Conservation (phyloP, 2,888 invertebrate species). For the Pinctada fucata region DNA sequence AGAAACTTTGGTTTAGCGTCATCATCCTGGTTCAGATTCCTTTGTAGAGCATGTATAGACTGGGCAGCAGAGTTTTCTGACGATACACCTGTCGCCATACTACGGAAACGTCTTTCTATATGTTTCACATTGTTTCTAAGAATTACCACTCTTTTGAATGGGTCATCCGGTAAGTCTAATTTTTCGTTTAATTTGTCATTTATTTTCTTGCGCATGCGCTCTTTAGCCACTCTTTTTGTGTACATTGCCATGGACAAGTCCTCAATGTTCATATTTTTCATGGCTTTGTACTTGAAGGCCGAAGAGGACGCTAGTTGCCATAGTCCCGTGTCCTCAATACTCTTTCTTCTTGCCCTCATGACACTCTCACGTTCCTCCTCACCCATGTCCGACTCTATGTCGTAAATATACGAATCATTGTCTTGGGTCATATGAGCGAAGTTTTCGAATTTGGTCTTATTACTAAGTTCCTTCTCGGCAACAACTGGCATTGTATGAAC, state of each 20-base stretch:
- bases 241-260: conserved; percentile 36
- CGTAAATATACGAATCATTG: background rate
- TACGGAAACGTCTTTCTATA: conserved; percentile 36
- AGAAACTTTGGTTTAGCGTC: conserved; percentile 49
- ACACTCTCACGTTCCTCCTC: conserved; percentile 26
- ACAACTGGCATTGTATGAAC: conserved; percentile 22
- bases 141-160: conserved; percentile 40
- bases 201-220: conserved; percentile 49
- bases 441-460: conserved; percentile 5
- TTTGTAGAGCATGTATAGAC: conserved; percentile 19
- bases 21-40: conserved; percentile 37
- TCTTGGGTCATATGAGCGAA: background rate
- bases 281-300: conserved; percentile 26
- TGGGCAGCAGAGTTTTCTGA: background rate
- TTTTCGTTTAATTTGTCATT: conserved; percentile 38
- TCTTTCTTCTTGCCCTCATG: conserved; percentile 15
- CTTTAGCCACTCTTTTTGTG: conserved; percentile 41
- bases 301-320: conserved; percentile 38
- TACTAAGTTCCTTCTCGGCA: background rate
- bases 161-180: conserved; percentile 48
- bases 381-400: background rate
- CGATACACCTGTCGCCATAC: conserved; percentile 9
- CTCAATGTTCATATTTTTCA: conserved; percentile 16
- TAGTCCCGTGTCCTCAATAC: conserved; percentile 25
- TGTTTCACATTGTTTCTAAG: conserved; percentile 39